Conservation (phyloP, 1,140 invertebrate species). For the Asobara japonica region DNA sequence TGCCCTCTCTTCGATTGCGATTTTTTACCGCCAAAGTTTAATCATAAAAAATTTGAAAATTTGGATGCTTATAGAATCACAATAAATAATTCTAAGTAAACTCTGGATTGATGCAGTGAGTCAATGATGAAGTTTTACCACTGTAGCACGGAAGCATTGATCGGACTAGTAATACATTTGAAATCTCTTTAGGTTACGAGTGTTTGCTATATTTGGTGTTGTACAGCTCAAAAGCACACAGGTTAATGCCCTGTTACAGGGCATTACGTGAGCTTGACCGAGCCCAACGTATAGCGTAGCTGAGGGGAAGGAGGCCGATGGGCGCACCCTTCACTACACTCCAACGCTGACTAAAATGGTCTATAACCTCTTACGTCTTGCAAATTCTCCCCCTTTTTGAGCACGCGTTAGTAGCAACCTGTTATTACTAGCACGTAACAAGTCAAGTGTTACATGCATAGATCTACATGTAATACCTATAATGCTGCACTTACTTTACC, state of each 20-base stretch:
- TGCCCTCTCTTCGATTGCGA: no score
- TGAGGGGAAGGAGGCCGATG: neutral
- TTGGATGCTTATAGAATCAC: no score
- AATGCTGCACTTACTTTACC: neutral
- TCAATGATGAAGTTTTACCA: no score
- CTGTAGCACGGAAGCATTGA: no score
- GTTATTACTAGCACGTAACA: conserved; percentile 31
- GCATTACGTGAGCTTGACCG: conserved; percentile 38
- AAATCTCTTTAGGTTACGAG: no score
- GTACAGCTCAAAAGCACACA: neutral
- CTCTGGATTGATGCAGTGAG: no score
- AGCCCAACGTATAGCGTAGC: neutral
- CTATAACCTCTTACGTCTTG: conserved; percentile 18
- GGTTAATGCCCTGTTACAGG: conserved; percentile 38
- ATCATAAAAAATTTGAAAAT: no score
- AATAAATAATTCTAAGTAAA: no score
- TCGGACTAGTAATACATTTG: no score
- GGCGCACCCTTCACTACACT: neutral
- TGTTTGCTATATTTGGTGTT: neutral
- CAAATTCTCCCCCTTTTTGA: conserved; percentile 8
- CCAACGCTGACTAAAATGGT: neutral
- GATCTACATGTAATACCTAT: neutral
- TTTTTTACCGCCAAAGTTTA: no score
- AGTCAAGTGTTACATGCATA: neutral
- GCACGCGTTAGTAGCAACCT: conserved; percentile 29